These are phyloP conservation scores for Rana temporaria DNA, from an alignment of 2,113 vertebrate genomes.

Conservation along the genomic window DNA sequence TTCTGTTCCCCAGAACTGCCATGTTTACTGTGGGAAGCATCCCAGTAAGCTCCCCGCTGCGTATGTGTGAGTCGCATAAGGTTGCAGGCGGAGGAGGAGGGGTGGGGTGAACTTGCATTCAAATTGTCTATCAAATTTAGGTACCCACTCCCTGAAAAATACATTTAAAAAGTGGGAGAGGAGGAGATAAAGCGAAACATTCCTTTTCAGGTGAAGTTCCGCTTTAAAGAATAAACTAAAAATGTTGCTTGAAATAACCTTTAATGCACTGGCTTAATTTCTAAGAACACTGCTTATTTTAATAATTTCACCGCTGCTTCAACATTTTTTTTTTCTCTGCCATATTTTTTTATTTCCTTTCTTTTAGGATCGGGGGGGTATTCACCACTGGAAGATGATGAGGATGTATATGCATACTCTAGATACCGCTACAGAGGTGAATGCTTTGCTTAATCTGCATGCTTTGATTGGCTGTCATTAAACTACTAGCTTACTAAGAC, in stretches of 20 bases:
- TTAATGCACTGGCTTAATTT: constrained; percentile 26
- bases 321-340: constrained; percentile 67
- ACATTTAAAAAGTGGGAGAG: no score
- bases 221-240: neutral
- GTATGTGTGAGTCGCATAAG: no score
- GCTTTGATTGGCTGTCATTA: constrained; percentile 51
- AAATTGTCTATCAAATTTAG: no score
- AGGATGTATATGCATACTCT: constrained; percentile 84
- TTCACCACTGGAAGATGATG: constrained; percentile 87
- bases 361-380: constrained; percentile 95
- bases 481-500: constrained; percentile 37
- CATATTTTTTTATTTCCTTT: constrained; percentile 76
- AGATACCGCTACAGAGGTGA: constrained; percentile 88
- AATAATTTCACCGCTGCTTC: constrained; percentile 68
- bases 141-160: no score
- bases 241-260: neutral
- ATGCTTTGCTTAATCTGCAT: constrained; percentile 76
- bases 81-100: no score
- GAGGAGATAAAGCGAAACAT: no score
- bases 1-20: no score
- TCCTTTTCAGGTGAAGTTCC: no score
- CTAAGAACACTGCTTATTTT: constrained; percentile 59
- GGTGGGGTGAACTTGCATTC: no score
- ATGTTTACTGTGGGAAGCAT: no score
- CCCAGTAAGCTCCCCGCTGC: no score